A percentile compares a stretch with the other conserved stretches of the same genome.
phyloP scores from a whole-genome alignment of 2,888 invertebrate genomes.

The Argynnis bischoffii region DNA sequence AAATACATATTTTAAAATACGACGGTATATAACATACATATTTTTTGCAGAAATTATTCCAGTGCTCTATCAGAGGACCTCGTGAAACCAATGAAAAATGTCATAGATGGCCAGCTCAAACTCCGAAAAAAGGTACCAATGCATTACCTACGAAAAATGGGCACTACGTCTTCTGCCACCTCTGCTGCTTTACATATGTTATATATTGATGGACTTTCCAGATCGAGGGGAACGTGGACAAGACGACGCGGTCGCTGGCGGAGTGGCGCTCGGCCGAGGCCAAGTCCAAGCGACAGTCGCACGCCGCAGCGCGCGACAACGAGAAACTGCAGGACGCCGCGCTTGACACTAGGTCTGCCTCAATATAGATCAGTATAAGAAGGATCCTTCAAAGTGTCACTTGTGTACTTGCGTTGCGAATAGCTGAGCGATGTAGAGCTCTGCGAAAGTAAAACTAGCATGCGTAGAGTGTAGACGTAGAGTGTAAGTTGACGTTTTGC shows the following conservation, averaged over 20 bases:
- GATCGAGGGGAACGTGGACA: constrained; percentile 92
- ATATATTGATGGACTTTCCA: constrained; percentile 41
- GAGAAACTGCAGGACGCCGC: constrained; percentile 93
- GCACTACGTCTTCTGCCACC: too few species aligned
- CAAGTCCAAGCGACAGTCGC: constrained; percentile 94
- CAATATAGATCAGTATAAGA: constrained; percentile 45
- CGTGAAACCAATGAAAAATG: constrained; percentile 91
- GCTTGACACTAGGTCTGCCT: constrained; percentile 71
- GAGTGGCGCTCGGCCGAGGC: constrained; percentile 94
- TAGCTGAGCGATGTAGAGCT: constrained; percentile 47
- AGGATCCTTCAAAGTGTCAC: constrained; percentile 61
- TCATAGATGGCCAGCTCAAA: constrained; percentile 87
- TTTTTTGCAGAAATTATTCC: constrained; percentile 86
- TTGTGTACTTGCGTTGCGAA: constrained; percentile 48
- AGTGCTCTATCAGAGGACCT: constrained; percentile 92
- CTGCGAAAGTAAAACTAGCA: constrained; percentile 47
- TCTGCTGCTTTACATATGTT: not conserved
- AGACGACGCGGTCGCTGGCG: constrained; percentile 89
- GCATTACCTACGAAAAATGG: too few species aligned
- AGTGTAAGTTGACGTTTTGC: not conserved
- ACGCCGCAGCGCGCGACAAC: constrained; percentile 93
- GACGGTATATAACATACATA: not conserved
- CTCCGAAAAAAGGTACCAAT: constrained; percentile 84
- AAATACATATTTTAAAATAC: not conserved
- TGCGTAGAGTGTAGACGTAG: constrained; percentile 6